Percentiles rank a stretch among this genome's conserved stretches.
phyloP scores from a whole-genome alignment of 2,797 vertebrate species.

The Echiichthys vipera region DNA sequence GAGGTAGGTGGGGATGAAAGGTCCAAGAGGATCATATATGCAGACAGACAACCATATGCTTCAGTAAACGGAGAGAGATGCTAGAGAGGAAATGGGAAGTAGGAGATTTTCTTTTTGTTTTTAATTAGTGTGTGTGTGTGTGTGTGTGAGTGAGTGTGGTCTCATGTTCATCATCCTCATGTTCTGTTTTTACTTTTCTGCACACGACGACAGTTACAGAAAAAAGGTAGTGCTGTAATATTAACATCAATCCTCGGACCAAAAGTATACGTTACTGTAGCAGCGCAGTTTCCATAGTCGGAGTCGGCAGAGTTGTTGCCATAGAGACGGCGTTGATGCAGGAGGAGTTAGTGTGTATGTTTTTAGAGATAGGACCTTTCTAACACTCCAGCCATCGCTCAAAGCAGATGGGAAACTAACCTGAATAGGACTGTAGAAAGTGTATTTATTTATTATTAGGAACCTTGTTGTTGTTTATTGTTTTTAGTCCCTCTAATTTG shows the following conservation, averaged over 20 bases:
- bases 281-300: background rate
- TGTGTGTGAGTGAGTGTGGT: too few species aligned
- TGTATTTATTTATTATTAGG: slow-evolving; percentile 86
- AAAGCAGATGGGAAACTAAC: slow-evolving; percentile 67
- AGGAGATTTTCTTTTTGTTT: background rate
- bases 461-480: slow-evolving; percentile 49
- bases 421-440: slow-evolving; percentile 65
- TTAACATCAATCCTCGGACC: slow-evolving; percentile 37
- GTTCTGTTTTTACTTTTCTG: slow-evolving; percentile 2
- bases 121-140: fast-evolving
- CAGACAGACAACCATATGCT: background rate
- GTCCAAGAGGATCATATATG: background rate
- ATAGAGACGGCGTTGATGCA: background rate
- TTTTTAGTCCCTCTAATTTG: slow-evolving; percentile 71
- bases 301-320: background rate
- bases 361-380: slow-evolving; percentile 59
- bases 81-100: background rate
- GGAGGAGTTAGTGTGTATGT: slow-evolving; percentile 44
- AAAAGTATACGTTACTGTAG: slow-evolving; percentile 17
- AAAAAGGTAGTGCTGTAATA: slow-evolving; percentile 20
- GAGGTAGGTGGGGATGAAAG: background rate
- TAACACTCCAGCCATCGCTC: slow-evolving; percentile 74
- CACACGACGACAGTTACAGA: background rate
- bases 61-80: background rate
- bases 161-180: too few species aligned